These are phyloP conservation scores for Ypsolopha scabrella DNA, from an alignment of 2,888 invertebrate species.

Conservation along the genomic window DNA sequence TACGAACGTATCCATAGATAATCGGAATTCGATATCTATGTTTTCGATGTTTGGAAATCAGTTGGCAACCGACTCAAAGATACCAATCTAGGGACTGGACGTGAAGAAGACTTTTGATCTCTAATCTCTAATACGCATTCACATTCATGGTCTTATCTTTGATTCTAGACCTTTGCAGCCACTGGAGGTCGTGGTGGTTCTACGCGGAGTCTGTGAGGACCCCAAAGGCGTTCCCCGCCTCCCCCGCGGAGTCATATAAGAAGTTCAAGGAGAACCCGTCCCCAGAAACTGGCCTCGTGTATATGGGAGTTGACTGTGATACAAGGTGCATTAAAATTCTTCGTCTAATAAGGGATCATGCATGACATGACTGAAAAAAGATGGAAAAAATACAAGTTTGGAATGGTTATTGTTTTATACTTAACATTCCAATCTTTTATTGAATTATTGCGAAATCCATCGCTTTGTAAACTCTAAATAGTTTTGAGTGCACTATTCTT, in stretches of 20 bases:
- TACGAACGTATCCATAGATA: too few relatives aligned
- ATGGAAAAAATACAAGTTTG: background rate
- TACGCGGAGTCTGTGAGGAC: slow-evolving; percentile 70
- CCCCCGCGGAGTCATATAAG: slow-evolving; percentile 65
- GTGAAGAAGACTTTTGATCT: too few relatives aligned
- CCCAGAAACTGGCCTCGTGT: slow-evolving; percentile 55
- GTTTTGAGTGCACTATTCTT: too few relatives aligned
- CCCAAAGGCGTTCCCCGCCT: slow-evolving; percentile 64
- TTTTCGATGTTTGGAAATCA: too few relatives aligned
- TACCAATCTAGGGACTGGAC: too few relatives aligned
- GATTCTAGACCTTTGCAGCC: slow-evolving; percentile 68
- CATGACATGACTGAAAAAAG: background rate
- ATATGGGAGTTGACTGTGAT: slow-evolving; percentile 58
- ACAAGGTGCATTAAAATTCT: slow-evolving; percentile 28
- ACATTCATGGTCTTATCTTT: background rate
- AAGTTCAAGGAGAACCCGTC: slow-evolving; percentile 65
- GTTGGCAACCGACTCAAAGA: too few relatives aligned
- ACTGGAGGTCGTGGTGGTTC: slow-evolving; percentile 73
- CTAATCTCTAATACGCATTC: background rate
- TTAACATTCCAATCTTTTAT: too few relatives aligned
- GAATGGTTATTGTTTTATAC: too few relatives aligned
- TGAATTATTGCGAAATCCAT: too few relatives aligned
- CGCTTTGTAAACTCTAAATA: too few relatives aligned
- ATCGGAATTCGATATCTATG: too few relatives aligned
- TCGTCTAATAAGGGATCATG: too few relatives aligned